Percentiles rank a stretch among this genome's conserved stretches.
Evolutionary conservation across 2,888 invertebrate genomes (phyloP).

Genomic region (Athripsodes cinereus): DNA sequence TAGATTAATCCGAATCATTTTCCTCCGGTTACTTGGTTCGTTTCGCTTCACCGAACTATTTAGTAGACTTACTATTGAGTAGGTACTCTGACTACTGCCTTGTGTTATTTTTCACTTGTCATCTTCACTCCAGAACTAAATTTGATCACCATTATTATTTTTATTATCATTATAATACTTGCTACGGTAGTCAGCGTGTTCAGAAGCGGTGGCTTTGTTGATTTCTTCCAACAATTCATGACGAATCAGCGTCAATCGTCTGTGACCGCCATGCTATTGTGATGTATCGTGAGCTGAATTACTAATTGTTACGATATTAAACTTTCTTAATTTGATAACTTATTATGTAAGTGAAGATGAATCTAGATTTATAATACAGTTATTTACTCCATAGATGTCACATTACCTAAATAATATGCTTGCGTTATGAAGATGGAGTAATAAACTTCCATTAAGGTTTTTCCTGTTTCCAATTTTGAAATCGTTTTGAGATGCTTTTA

Average conservation of each 20-base stretch:
- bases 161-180: not conserved
- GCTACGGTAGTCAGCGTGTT: slow-evolving; percentile 9
- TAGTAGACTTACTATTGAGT: too few relatives aligned
- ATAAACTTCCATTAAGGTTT: too few relatives aligned
- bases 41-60: not conserved
- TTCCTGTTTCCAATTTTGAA: too few relatives aligned
- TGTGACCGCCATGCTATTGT: slow-evolving; percentile 9
- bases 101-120: not conserved
- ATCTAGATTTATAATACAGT: too few relatives aligned
- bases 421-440: too few relatives aligned
- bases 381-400: too few relatives aligned
- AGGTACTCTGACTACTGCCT: not conserved
- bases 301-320: too few relatives aligned
- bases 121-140: slow-evolving; percentile 1
- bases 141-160: not conserved
- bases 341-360: too few relatives aligned
- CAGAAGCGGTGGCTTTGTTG: slow-evolving; percentile 21
- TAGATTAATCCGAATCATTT: not conserved
- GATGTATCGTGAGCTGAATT: too few relatives aligned
- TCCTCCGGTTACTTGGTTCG: not conserved
- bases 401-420: too few relatives aligned
- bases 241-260: slow-evolving; percentile 16
- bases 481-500: too few relatives aligned
- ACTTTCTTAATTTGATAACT: too few relatives aligned
- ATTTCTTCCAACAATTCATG: slow-evolving; percentile 17